phyloP scores from a whole-genome alignment of 2,113 vertebrate species.

The Physeter macrocephalus region DNA sequence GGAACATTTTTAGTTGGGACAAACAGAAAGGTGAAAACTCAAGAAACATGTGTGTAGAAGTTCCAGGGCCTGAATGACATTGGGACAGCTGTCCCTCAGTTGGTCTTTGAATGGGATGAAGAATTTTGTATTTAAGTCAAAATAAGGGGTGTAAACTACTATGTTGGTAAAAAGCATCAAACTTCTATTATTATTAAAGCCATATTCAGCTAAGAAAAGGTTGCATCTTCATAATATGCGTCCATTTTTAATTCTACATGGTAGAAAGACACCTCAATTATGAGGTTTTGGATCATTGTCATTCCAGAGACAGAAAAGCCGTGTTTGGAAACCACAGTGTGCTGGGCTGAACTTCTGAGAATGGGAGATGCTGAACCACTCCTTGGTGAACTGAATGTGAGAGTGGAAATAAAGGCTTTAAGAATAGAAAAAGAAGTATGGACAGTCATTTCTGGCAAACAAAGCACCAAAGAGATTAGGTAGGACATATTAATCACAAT shows the following conservation, averaged over 20 bases:
- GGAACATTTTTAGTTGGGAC: not conserved
- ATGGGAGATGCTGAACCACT: fast-evolving
- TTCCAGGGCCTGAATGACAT: not conserved
- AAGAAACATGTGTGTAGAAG: not conserved
- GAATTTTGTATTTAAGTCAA: not conserved
- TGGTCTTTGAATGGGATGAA: not conserved
- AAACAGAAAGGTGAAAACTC: not conserved
- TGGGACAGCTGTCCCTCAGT: not conserved
- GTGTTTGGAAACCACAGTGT: not conserved
- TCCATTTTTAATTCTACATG: slow-evolving; percentile 42
- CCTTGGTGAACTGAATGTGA: not conserved
- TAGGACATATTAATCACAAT: not conserved
- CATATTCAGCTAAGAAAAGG: slow-evolving; percentile 4
- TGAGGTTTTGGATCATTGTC: not conserved
- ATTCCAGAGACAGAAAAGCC: not conserved
- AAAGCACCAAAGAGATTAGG: not conserved
- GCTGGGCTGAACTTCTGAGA: not conserved
- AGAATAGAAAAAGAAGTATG: not conserved
- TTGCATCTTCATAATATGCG: not conserved
- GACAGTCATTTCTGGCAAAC: not conserved
- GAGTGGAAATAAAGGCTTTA: not conserved
- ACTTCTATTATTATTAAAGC: slow-evolving; percentile 27
- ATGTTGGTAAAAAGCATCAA: slow-evolving; percentile 31
- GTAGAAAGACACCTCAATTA: slow-evolving; percentile 42
- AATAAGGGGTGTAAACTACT: slow-evolving; percentile 50